Conservation (phyloP, 2,888 invertebrate genomes). For the Arge pagana region DNA sequence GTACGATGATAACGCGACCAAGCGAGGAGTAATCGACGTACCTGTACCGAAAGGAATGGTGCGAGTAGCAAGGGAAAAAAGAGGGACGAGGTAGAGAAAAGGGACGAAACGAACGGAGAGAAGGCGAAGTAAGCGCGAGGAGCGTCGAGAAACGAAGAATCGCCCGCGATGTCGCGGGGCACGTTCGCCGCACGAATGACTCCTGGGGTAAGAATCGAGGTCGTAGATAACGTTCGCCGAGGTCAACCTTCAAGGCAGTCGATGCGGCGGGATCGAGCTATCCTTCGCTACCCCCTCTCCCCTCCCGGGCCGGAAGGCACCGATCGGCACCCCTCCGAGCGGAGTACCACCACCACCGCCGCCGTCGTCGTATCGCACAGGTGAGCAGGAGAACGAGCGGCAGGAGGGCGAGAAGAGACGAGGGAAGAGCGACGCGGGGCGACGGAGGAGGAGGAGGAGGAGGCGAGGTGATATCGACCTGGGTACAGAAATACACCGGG, state of each 20-base stretch:
- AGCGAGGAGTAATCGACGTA: no score
- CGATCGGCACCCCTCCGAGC: slow-evolving; percentile 1
- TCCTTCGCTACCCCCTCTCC: background rate
- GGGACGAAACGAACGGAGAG: slow-evolving; percentile 9
- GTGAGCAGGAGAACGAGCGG: slow-evolving; percentile 28
- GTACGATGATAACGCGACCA: no score
- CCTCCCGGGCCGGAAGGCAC: background rate
- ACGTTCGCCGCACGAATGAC: slow-evolving; percentile 10
- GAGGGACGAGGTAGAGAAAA: background rate
- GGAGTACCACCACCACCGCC: slow-evolving; percentile 20
- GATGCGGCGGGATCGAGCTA: background rate
- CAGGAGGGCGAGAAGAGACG: slow-evolving; percentile 41
- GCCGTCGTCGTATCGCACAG: slow-evolving; percentile 30
- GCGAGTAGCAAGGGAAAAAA: slow-evolving; percentile 9
- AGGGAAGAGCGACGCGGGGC: no score
- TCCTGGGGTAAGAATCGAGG: background rate
- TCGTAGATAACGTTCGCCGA: background rate
- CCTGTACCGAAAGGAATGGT: background rate
- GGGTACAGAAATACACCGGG: slow-evolving; percentile 56
- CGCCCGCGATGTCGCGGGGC: background rate
- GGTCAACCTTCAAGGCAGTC: slow-evolving; percentile 11
- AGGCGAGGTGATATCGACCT: slow-evolving; percentile 59
- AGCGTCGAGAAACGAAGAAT: slow-evolving; percentile 8
- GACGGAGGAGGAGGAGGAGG: no score
- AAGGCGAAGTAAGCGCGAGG: slow-evolving; percentile 11